These are phyloP conservation scores for Holcopasites calliopsidis DNA, from an alignment of 1,140 invertebrate genomes.

Conservation along the genomic window DNA sequence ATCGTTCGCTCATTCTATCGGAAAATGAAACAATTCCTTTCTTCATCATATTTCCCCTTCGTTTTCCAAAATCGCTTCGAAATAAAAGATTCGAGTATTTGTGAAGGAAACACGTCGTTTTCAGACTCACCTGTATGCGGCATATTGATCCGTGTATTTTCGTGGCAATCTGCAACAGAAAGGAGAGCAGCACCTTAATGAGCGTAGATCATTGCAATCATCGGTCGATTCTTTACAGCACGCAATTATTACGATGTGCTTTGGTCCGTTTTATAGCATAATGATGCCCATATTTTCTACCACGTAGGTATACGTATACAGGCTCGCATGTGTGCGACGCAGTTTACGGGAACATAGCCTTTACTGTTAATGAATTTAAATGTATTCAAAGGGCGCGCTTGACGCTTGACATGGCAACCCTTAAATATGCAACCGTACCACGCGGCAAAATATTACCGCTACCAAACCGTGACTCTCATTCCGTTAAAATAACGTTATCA, in stretches of 20 bases:
- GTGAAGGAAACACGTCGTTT: too few relatives aligned
- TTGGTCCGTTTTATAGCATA: slow-evolving; percentile 16
- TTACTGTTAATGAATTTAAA: slow-evolving; percentile 76
- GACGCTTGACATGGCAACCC: slow-evolving; percentile 76
- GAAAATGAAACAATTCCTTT: too few relatives aligned
- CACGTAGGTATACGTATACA: neutral
- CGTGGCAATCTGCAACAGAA: slow-evolving; percentile 58
- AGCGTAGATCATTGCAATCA: slow-evolving; percentile 34
- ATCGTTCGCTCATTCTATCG: too few relatives aligned
- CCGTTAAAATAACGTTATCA: slow-evolving; percentile 24
- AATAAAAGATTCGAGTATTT: too few relatives aligned
- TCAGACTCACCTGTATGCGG: slow-evolving; percentile 76
- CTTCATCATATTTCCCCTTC: too few relatives aligned
- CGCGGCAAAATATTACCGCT: slow-evolving; percentile 68
- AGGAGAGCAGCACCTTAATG: neutral
- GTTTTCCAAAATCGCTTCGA: too few relatives aligned
- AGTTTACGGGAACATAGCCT: slow-evolving; percentile 56
- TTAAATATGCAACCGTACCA: slow-evolving; percentile 74
- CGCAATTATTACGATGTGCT: slow-evolving; percentile 7
- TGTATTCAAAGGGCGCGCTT: slow-evolving; percentile 77
- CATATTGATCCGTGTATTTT: slow-evolving; percentile 59
- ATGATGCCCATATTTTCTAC: slow-evolving; percentile 14
- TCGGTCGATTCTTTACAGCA: slow-evolving; percentile 3
- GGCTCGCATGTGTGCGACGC: slow-evolving; percentile 4
- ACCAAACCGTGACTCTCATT: slow-evolving; percentile 72